Evolutionary conservation across 2,888 invertebrate species (phyloP), one percentile per base, ranked within the genome.

Genomic region (Drosophila picticornis): DNA sequence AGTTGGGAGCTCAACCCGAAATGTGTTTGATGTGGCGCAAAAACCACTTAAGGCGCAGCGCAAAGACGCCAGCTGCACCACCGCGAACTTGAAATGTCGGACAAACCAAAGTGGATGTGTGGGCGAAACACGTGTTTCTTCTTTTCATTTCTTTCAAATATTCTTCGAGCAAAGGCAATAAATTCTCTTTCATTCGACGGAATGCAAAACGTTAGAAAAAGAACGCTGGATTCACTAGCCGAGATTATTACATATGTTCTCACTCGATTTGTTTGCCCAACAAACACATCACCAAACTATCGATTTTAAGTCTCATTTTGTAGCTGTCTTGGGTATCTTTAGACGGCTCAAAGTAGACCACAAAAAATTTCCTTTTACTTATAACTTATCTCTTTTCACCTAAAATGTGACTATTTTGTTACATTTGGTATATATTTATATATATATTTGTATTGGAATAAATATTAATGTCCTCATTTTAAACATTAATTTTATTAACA

Each of bases 41-140:
- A 75, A 77, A 71, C 70, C 76, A 84, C 79, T 75, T 79, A 75
- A 78, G 74, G 60, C 72, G 40, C 50, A 61, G 51, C 59, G 40
- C 52, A 63, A 53, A 65, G 62, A 69, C 61, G 36, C n/a, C 48
- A 77, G 67, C 67, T 81, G 74, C 67, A 71, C 61, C 60, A 70
- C 32, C 64, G 66, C 70, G 57, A 73, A 72, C 73, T 67, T 55
- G 48, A 63, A 63, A 70, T 60, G 31, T 63, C 46, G 36, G 38
- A 31, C 52, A 57, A 52, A 13, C 43, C 43, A 25, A 52, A 22
- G 31, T 40, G 57, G 19, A 43, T 65, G 16, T 34, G 31, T 27
- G 29, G 27, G 40, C 22, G 34, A 56, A 57, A 32, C n/a, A 55
- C 16, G 34, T 55, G 59, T 68, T 32, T 43, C 16, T 43, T 1